Conservation (phyloP, 2,113 vertebrate genomes). For the Chaetodon trifascialis region DNA sequence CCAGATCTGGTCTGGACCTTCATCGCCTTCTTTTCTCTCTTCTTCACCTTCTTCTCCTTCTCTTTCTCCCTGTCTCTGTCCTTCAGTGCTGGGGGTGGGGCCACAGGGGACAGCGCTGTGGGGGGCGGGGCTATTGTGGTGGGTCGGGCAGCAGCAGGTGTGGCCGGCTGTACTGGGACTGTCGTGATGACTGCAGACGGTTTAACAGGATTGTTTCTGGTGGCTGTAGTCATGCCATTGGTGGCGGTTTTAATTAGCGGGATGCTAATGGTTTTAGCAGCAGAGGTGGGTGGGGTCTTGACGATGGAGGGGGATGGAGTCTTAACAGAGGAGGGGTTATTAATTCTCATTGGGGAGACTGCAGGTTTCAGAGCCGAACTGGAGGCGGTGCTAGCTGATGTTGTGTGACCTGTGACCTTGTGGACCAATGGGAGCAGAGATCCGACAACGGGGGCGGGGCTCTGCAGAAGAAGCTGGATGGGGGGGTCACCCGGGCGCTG, state of each 20-base stretch:
- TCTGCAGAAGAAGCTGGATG: constrained; percentile 86
- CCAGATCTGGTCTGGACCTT: constrained; percentile 95
- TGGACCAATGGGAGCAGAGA: constrained; percentile 79
- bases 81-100: neutral
- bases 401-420: constrained; percentile 65
- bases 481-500: constrained; percentile 82
- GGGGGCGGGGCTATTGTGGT: neutral
- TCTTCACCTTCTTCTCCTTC: constrained; percentile 76
- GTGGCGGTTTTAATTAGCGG: constrained; percentile 25
- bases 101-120: neutral
- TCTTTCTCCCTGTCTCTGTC: constrained; percentile 77
- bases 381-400: neutral
- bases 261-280: constrained; percentile 26
- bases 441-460: constrained; percentile 78
- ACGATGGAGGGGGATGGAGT: neutral
- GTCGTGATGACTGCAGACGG: neutral
- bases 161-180: neutral
- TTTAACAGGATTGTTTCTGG: constrained; percentile 29
- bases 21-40: constrained; percentile 86
- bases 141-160: neutral
- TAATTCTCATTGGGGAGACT: constrained; percentile 23
- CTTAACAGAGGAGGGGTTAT: constrained; percentile 5
- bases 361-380: constrained; percentile 38
- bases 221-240: neutral
- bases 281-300: constrained; percentile 9